Base-by-base conservation (phyloP, 53 echinoderm and acorn worm species). In the Holothuria leucospilota region DNA sequence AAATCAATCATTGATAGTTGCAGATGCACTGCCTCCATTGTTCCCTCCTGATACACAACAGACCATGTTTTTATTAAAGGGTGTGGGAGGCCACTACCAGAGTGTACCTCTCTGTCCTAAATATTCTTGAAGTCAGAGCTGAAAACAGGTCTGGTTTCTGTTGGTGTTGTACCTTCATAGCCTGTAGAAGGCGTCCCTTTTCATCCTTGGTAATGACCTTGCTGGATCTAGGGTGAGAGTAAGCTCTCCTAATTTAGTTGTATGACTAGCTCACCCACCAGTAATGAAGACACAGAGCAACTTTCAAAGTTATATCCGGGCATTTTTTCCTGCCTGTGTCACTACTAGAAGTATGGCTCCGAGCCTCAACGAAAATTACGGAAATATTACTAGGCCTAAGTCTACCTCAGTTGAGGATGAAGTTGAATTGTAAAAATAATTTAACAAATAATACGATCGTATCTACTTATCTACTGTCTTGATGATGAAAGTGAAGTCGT, bases 51-150 rank as follows among this genome's bases (percentile, higher is more conserved):
- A 42, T 42, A n/a, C n/a, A 42, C 42, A 5, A 42, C 65, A 66
- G 83, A 16, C 21, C 24, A 13, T 42, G 67, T 83, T 39, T 51
- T 83, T 6, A 24, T 49, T 39, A 49, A 83, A 83, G n/a, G 83
- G 83, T 42, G 51, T 83, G 24, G 83, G 67, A 21, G 34, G 68
- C 63, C 16, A 49, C 46, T 59, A 25, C 49, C 26, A 66, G 38
- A 66, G 58, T 83, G 82, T 88, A 8, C 88, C 88, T 51, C 46
- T 88, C 25, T 72, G 71, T 51, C 38, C 20, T 15, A n/a, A n/a
- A 26, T 88, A 56, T 38, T 81, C 20, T 63, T 88, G 61, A 88
- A 82, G 69, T 82, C 81, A 81, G 88, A 88, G 81, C 68, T 88
- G 67, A 58, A 81, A 46, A 81, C 81, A 70, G 88, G 88, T 68